Conservation (phyloP, 2,113 vertebrate genomes). For the Menura novaehollandiae region DNA sequence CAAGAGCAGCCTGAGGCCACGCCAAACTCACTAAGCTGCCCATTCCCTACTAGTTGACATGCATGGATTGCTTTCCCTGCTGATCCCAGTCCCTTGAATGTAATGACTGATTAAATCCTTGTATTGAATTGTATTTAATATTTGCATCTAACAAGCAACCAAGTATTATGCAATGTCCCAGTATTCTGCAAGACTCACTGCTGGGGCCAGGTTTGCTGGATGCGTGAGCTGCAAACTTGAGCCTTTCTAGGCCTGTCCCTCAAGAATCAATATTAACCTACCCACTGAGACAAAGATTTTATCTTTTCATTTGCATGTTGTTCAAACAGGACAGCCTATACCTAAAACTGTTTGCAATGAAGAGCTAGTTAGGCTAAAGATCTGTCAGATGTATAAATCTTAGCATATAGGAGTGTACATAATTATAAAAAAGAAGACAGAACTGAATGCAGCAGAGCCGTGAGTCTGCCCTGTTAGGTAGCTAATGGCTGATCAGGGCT, state of each 20-base stretch:
- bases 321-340: background rate
- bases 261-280: background rate
- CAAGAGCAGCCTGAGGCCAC: background rate
- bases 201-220: background rate
- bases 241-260: background rate
- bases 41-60: background rate
- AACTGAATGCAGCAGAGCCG: background rate
- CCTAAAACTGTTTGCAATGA: background rate
- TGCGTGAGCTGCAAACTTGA: background rate
- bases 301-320: background rate
- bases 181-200: background rate
- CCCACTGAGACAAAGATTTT: background rate
- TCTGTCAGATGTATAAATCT: background rate
- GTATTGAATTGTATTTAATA: background rate
- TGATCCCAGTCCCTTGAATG: background rate
- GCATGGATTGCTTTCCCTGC: background rate
- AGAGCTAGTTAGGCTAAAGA: background rate
- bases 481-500: background rate
- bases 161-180: background rate
- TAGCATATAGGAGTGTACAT: background rate
- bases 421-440: background rate
- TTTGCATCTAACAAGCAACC: background rate
- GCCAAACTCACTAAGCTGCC: background rate
- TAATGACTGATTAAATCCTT: background rate
- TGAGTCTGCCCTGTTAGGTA: background rate